Evolutionary conservation across 2,113 vertebrate species (phyloP).

Genomic region (Calonectris borealis): DNA sequence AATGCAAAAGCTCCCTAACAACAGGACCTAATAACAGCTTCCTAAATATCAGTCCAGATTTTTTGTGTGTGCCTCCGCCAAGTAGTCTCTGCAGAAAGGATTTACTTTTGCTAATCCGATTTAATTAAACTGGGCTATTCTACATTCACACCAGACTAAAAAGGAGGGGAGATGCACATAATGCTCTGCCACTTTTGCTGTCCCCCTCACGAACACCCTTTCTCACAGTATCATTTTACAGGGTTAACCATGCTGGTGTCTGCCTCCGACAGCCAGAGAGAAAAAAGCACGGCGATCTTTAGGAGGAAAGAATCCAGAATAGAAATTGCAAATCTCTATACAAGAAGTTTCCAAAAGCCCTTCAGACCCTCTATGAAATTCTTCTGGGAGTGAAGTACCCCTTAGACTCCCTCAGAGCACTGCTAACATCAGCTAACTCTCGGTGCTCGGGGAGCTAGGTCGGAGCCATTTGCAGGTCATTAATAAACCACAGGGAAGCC

Average conservation of each 20-base stretch:
- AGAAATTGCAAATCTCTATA: background rate
- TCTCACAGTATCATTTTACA: background rate
- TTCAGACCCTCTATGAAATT: background rate
- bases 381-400: background rate
- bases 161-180: background rate
- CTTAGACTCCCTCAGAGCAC: background rate
- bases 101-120: background rate
- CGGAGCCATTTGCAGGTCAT: background rate
- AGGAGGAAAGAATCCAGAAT: background rate
- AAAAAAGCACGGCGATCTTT: background rate
- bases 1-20: background rate
- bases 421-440: background rate
- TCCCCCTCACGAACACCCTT: background rate
- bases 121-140: background rate
- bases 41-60: background rate
- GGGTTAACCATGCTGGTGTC: rapidly evolving
- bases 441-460: rapidly evolving
- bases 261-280: background rate
- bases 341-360: background rate
- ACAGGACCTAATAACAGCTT: background rate
- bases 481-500: background rate
- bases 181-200: background rate
- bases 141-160: background rate
- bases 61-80: background rate
- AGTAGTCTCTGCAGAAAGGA: background rate